Conservation (phyloP, 2,888 invertebrate genomes). For the Noctua comes region DNA sequence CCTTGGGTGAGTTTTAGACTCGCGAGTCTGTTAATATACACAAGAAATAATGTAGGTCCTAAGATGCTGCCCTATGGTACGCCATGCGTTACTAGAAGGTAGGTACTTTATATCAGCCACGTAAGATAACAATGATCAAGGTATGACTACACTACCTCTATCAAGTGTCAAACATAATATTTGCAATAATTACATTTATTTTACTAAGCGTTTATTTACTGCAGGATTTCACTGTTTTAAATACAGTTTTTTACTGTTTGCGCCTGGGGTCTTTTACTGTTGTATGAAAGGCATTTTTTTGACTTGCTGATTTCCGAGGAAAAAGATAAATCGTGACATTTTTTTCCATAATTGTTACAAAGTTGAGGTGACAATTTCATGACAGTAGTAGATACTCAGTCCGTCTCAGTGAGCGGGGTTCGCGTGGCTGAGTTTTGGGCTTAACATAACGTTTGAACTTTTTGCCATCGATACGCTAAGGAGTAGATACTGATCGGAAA, state of each 20-base stretch:
- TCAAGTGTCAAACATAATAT: too few species aligned
- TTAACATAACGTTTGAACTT: too few species aligned
- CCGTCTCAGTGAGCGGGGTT: too few species aligned
- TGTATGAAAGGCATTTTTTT: not conserved
- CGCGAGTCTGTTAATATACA: too few species aligned
- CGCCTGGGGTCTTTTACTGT: conserved; percentile 9
- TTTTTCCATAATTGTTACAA: not conserved
- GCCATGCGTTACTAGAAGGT: too few species aligned
- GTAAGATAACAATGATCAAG: conserved; percentile 19
- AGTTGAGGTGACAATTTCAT: conserved; percentile 5
- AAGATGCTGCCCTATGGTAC: too few species aligned
- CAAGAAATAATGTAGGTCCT: too few species aligned
- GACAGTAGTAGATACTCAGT: not conserved
- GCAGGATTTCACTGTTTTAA: not conserved
- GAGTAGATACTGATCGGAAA: not conserved
- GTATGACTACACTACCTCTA: too few species aligned
- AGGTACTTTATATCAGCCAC: not conserved
- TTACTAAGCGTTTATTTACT: conserved; percentile 19
- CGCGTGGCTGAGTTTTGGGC: too few species aligned
- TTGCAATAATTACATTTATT: conserved; percentile 11
- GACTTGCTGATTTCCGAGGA: not conserved
- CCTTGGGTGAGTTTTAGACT: too few species aligned
- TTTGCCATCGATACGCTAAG: too few species aligned
- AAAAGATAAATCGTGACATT: not conserved
- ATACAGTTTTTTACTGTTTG: conserved; percentile 16